phyloP scores from a whole-genome alignment of 2,888 invertebrate species.

The Troides aeacus region DNA sequence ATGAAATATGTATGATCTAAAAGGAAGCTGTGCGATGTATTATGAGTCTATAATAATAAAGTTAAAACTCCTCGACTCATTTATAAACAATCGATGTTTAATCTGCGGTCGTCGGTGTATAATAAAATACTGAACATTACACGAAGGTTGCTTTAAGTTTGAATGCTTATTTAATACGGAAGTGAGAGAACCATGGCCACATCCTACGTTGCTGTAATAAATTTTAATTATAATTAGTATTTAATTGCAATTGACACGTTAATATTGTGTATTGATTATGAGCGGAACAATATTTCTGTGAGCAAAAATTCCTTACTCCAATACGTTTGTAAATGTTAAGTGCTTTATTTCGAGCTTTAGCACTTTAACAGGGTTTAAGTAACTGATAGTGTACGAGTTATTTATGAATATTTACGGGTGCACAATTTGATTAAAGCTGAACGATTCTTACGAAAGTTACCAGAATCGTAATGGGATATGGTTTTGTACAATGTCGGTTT shows the following conservation, averaged over 20 bases:
- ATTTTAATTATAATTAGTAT: constrained; percentile 1
- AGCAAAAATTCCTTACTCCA: background rate
- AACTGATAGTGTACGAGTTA: too few species aligned
- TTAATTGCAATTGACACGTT: constrained; percentile 1
- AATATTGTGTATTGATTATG: background rate
- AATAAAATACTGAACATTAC: constrained; percentile 11
- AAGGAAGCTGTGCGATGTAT: background rate
- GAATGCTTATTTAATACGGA: constrained; percentile 13
- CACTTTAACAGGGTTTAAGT: background rate
- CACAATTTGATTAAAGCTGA: too few species aligned
- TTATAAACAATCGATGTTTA: constrained; percentile 12
- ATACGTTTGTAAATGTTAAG: background rate
- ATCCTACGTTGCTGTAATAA: background rate
- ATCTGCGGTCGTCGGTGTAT: constrained; percentile 6
- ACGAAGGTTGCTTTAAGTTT: constrained; percentile 21
- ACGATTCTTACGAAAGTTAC: too few species aligned
- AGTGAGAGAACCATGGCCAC: constrained; percentile 19
- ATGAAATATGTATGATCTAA: background rate
- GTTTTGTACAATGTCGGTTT: too few species aligned
- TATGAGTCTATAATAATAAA: background rate
- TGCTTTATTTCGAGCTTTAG: background rate
- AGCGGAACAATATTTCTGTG: background rate
- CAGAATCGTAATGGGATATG: too few species aligned
- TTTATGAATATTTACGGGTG: too few species aligned
- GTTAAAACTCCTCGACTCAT: constrained; percentile 5